phyloP scores from a whole-genome alignment of 2,888 invertebrate species.

The Acheta domesticus region DNA sequence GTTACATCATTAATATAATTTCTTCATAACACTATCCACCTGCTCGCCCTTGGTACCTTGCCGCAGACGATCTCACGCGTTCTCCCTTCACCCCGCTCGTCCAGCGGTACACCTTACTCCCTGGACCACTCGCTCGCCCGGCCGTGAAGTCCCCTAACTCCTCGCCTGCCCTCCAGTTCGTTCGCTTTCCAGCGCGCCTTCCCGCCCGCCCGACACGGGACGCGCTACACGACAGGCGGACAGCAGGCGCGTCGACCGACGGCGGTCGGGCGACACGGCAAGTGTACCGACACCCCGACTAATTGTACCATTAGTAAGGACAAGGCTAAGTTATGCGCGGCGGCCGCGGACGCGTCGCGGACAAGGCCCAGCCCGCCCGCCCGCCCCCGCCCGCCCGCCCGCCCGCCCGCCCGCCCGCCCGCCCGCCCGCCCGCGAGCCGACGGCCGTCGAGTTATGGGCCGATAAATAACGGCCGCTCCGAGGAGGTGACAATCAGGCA shows the following conservation, averaged over 20 bases:
- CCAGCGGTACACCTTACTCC: neutral
- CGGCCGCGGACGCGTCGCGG: neutral
- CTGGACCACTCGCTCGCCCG: no score
- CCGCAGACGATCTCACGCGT: no score
- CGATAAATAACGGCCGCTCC: neutral
- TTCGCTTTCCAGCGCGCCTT: neutral
- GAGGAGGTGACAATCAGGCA: constrained; percentile 6
- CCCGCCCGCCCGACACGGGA: neutral
- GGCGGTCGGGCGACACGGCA: neutral
- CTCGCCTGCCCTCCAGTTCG: neutral
- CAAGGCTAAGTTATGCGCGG: neutral
- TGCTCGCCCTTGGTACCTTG: no score
- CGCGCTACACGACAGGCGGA: neutral
- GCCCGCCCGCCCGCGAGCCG: neutral
- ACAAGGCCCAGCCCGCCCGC: neutral
- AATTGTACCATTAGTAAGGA: constrained; percentile 18
- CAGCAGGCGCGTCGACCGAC: neutral
- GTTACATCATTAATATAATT: no score
- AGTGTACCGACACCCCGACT: neutral
- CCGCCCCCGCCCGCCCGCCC: neutral
- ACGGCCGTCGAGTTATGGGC: neutral
- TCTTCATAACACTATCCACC: no score
- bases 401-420: neutral
- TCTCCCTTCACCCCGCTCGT: no score
- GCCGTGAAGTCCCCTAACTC: neutral